Evolutionary conservation across 2,113 vertebrate genomes (phyloP).

Genomic region (Mellivora capensis): DNA sequence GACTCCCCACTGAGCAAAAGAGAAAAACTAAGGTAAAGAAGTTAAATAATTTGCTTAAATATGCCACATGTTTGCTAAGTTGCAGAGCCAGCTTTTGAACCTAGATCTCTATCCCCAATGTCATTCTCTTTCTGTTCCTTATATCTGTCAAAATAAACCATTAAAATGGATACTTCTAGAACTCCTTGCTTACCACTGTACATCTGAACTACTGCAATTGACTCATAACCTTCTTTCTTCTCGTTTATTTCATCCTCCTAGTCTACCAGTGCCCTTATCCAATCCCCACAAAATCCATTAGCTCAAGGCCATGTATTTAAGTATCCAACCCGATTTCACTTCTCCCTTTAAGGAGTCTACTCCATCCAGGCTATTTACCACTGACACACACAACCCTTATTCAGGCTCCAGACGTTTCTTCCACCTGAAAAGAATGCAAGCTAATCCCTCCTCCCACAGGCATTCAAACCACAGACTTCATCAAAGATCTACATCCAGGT

Average conservation of each 20-base stretch:
- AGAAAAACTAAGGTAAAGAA: not conserved
- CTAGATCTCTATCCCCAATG: not conserved
- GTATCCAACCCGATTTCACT: conserved; percentile 1
- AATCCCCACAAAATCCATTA: conserved; percentile 26
- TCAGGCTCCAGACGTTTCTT: not conserved
- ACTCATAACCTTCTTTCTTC: not conserved
- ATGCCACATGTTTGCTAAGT: not conserved
- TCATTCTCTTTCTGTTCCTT: not conserved
- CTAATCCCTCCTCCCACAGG: not conserved
- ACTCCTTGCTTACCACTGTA: not conserved
- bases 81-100: not conserved
- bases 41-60: not conserved
- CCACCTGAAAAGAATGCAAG: not conserved
- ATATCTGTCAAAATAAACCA: not conserved
- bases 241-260: not conserved
- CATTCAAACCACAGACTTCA: not conserved
- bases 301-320: conserved; percentile 26
- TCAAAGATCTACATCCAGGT: not conserved
- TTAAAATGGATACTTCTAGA: not conserved
- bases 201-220: not conserved
- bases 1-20: not conserved
- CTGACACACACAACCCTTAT: not conserved
- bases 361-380: not conserved
- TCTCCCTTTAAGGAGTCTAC: not conserved
- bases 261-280: not conserved